Evolutionary conservation across 2,797 vertebrate species (phyloP).

Genomic region (Spheniscus humboldti): DNA sequence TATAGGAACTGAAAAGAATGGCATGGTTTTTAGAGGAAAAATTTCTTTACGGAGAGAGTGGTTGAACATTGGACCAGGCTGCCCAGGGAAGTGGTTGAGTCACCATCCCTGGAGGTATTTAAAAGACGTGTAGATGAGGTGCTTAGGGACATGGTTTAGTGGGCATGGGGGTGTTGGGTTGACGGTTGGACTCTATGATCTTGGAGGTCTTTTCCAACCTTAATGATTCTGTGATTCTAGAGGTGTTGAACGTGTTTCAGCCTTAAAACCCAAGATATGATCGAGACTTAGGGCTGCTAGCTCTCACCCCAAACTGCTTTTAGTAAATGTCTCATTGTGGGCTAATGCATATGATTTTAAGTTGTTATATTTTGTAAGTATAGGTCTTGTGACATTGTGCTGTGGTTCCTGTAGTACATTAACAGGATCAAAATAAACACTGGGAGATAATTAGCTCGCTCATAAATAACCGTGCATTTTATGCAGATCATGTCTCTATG

Average conservation of each 20-base stretch:
- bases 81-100: too few species aligned
- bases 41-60: too few species aligned
- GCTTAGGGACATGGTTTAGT: too few species aligned
- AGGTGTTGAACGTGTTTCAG: not conserved
- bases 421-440: not conserved
- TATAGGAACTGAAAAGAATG: not conserved
- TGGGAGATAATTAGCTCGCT: not conserved
- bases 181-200: too few species aligned
- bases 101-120: too few species aligned
- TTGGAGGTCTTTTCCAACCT: too few species aligned
- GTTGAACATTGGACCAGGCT: too few species aligned
- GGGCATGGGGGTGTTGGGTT: too few species aligned
- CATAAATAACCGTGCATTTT: not conserved
- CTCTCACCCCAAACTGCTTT: not conserved
- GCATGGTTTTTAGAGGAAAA: not conserved
- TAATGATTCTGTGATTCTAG: too few species aligned
- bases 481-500: not conserved
- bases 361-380: not conserved
- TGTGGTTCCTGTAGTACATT: not conserved
- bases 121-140: too few species aligned
- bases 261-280: not conserved
- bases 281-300: not conserved
- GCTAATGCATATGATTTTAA: not conserved
- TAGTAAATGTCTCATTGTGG: not conserved
- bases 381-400: not conserved